Base-by-base conservation (phyloP, 1,140 invertebrate species). In the Lethrus apterus region DNA sequence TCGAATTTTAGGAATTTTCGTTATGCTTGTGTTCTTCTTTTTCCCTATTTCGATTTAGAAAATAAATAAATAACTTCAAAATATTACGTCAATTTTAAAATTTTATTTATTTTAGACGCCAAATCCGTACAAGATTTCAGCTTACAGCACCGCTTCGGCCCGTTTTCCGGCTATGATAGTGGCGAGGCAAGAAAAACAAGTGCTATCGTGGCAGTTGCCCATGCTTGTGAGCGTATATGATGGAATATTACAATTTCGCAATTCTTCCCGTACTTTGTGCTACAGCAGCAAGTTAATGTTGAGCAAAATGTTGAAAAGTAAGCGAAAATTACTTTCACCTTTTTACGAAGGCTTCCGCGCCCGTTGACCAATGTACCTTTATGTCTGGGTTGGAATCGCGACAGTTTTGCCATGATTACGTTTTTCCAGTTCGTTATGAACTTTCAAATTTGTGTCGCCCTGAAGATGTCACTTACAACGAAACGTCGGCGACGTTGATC, bases 171-270 rank as follows among this genome's bases (percentile, higher is more conserved):
- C 64, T 15, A 41, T 63, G 17, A 36, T 66, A 14, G 61, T 66
- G n/a, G 59, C 57, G 1, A 26, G 60, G 23, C 61, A 66, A 44
- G 52, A 57, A 31, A 50, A 48, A 66, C 68, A 70, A 24, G 75
- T 83, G 2, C 62, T 80, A 23, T 82, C 80, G 2, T 85, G 81
- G 81, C 74, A 81, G 51, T 56, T 84, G 5, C 83, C 83, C 4
- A 64, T 82, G 50, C 47, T 72, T 14, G 67, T 80, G 73, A 77
- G 53, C 70, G 72, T 0, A 58, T 62, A 3, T 53, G 7, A 10
- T 30, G 9, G 56, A 62, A 46, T 55, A 55, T 42, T 56, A 56
- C 65, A 71, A 21, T 81, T 79, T 61, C 60, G 63, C 18, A 70
- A 70, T 50, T 77, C 78, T 13, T 79, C 77, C 7, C 66, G 79